Conservation (phyloP, 2,888 invertebrate genomes). For the Ichneumon xanthorius region DNA sequence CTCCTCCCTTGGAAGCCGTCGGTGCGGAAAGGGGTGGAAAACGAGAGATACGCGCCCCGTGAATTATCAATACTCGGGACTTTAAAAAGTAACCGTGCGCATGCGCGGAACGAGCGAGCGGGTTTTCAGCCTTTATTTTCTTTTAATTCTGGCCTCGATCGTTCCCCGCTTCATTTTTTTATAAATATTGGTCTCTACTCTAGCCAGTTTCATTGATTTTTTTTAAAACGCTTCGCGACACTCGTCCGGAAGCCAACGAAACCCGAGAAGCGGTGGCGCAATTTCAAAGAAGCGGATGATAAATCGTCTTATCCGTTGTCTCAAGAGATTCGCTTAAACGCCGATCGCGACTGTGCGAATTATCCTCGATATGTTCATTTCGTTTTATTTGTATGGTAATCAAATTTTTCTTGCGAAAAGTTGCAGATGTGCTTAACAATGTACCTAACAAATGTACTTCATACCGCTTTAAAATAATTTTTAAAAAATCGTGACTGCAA, state of each 20-base stretch:
- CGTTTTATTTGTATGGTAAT: background rate
- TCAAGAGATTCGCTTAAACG: background rate
- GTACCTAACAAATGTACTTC: too few relatives aligned
- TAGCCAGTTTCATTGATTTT: background rate
- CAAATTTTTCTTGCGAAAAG: background rate
- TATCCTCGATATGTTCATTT: background rate
- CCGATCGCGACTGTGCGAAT: background rate
- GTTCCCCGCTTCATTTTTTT: background rate
- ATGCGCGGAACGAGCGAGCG: background rate
- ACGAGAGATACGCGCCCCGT: background rate
- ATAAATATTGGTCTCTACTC: background rate
- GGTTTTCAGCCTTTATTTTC: background rate
- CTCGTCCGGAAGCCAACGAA: background rate
- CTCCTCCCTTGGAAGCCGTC: background rate
- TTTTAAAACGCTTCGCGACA: background rate
- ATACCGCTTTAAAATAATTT: too few relatives aligned
- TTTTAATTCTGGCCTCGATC: background rate
- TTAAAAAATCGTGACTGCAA: too few relatives aligned
- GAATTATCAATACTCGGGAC: background rate
- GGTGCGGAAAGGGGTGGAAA: background rate
- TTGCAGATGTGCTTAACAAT: background rate
- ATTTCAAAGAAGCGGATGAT: background rate
- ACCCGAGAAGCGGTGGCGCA: background rate
- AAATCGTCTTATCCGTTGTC: background rate
- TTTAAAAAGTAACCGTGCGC: background rate